Conservation (phyloP, 2,888 invertebrate genomes). For the Uropetala carovei region DNA sequence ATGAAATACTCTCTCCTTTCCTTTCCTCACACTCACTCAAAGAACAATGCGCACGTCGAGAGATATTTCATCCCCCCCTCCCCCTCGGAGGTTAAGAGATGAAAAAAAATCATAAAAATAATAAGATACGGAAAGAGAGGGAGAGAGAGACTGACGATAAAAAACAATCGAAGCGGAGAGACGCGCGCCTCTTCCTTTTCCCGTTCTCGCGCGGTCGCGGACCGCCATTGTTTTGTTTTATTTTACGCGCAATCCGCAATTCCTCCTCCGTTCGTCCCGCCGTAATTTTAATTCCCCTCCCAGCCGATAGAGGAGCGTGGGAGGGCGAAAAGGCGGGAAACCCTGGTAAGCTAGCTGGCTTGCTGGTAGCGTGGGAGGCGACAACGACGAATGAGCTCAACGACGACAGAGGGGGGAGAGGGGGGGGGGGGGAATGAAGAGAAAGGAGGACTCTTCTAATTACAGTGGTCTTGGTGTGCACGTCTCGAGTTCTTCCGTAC, state of each 20-base stretch:
- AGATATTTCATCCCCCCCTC: neutral
- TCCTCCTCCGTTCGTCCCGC: neutral
- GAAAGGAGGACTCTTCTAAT: neutral
- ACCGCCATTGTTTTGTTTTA: neutral
- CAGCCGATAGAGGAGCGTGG: neutral
- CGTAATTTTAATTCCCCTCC: neutral
- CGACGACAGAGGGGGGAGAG: too few species aligned
- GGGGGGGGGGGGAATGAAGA: too few species aligned
- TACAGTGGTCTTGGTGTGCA: neutral
- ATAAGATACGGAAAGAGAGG: neutral
- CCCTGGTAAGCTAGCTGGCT: too few species aligned
- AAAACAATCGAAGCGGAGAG: neutral
- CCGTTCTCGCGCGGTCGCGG: neutral
- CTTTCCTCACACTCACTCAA: neutral
- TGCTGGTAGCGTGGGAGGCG: too few species aligned
- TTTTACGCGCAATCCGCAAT: neutral
- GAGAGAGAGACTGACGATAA: neutral
- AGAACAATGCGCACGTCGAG: slow-evolving; percentile 6
- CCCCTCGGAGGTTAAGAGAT: slow-evolving; percentile 22
- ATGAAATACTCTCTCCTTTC: neutral
- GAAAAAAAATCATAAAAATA: neutral
- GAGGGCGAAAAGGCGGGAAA: too few species aligned
- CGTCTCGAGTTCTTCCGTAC: neutral
- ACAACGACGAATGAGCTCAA: too few species aligned
- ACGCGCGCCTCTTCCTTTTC: neutral